Base-by-base conservation (phyloP, 2,797 vertebrate species). In the Epinephelus coioides region DNA sequence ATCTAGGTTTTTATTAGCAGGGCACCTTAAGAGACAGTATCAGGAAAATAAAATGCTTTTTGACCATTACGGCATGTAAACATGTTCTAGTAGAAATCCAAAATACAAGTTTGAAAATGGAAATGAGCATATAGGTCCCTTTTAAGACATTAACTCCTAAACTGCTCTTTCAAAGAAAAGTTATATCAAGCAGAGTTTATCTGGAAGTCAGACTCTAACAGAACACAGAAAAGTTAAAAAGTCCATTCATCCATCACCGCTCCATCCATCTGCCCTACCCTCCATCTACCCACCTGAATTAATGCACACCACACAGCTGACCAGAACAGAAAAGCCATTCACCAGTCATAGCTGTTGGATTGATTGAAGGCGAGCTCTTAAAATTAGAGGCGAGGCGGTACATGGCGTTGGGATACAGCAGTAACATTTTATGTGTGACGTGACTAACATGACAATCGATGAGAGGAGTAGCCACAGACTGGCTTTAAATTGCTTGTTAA, bases 361-460 rank as follows among this genome's bases (percentile, higher is more conserved):
- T 74, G 73, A 85, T 84, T 82, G 59, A 89, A 82, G 60, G 66
- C 44, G 3, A 82, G 76, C 73, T 74, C 79, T 89, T 86, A 76
- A 84, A 85, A 73, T 79, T 53, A 79, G 46, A 78, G 54, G 43
- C 15, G 4, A 84, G 79, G 68, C 65, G 18, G 43, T 54, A 44
- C 40, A 18, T 38, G 74, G 72, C 43, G 34, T 44, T 21, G 25
- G 57, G 72, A 83, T 68, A 72, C 73, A 38, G 83, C 68, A 51
- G 79, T 86, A 81, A 80, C 43, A 17, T 82, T 87, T 90, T 80
- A 88, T 85, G 75, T 77, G 67, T 59, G 74, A 81, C 73, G 77
- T 90, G 86, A 87, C 80, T 47, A 68, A 76, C 77, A 82, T 81
- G 69, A 76, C 85, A 78, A 92, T 89, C 85, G n/a, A 81, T 76